Evolutionary conservation across 2,113 vertebrate genomes (phyloP).

Genomic region (Taurulus bubalis): DNA sequence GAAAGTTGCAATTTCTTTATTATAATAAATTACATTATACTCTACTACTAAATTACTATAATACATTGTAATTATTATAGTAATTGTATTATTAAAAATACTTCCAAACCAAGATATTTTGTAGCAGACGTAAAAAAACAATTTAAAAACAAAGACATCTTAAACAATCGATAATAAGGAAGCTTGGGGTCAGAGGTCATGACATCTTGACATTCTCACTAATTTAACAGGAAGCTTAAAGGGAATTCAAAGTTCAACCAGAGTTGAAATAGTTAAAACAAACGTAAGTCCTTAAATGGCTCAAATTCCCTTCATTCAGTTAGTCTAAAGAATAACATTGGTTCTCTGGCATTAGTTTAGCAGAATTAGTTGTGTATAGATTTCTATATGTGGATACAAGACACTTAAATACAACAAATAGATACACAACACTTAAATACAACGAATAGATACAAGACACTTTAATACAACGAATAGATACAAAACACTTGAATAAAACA

Average conservation of each 20-base stretch:
- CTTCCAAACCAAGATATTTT: neutral
- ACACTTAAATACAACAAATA: too few species aligned
- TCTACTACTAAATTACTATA: too few species aligned
- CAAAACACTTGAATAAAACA: too few species aligned
- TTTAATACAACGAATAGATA: too few species aligned
- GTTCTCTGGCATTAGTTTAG: neutral
- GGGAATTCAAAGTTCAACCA: slow-evolving; percentile 41
- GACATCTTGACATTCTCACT: slow-evolving; percentile 14
- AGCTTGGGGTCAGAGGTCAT: slow-evolving; percentile 27
- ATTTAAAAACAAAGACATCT: neutral
- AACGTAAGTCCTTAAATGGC: slow-evolving; percentile 23
- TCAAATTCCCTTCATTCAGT: neutral
- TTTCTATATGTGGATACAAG: too few species aligned
- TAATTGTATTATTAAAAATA: neutral
- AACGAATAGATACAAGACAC: too few species aligned
- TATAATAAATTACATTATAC: too few species aligned
- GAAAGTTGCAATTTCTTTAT: neutral
- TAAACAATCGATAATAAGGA: neutral
- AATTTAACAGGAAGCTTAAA: slow-evolving; percentile 36
- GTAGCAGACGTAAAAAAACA: neutral
- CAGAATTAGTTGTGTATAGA: too few species aligned
- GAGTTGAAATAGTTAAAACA: slow-evolving; percentile 42
- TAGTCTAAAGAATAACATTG: slow-evolving; percentile 4
- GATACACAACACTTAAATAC: neutral
- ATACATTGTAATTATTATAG: neutral